phyloP scores from a whole-genome alignment of 2,797 vertebrate species.

The Salarias fasciatus region DNA sequence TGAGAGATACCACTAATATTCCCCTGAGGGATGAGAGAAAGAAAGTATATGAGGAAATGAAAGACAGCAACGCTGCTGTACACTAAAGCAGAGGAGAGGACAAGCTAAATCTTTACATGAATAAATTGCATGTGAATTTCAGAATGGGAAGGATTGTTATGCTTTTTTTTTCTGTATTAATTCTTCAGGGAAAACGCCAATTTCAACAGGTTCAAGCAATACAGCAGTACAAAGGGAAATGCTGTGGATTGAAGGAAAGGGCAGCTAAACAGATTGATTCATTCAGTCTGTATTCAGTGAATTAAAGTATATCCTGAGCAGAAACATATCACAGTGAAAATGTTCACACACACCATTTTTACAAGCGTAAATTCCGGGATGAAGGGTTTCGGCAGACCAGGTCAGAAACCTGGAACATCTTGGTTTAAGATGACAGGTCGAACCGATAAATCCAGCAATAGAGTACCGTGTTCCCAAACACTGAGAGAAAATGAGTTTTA shows the following conservation, averaged over 20 bases:
- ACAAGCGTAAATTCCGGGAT: background rate
- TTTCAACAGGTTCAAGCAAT: background rate
- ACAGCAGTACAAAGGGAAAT: background rate
- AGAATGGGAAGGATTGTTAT: conserved; percentile 7
- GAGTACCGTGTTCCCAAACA: background rate
- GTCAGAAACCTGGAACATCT: background rate
- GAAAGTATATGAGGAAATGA: conserved; percentile 40
- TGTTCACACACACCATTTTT: conserved; percentile 9
- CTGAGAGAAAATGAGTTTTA: too few relatives aligned
- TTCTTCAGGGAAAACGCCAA: too few relatives aligned
- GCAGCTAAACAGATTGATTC: background rate
- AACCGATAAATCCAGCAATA: conserved; percentile 3
- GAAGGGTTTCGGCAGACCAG: conserved; percentile 1
- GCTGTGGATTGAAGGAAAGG: background rate
- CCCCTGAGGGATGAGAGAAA: conserved; percentile 58
- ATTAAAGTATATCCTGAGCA: background rate
- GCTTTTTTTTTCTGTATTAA: background rate
- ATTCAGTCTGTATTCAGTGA: too few relatives aligned
- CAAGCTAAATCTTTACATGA: conserved; percentile 24
- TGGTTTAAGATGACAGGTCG: background rate
- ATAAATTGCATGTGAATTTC: conserved; percentile 11
- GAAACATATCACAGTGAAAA: background rate
- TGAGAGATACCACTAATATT: conserved; percentile 61
- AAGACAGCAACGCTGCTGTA: conserved; percentile 19
- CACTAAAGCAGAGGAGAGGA: conserved; percentile 21